Base-by-base conservation (phyloP, 2,113 vertebrate genomes). In the Phrynocephalus versicolor region DNA sequence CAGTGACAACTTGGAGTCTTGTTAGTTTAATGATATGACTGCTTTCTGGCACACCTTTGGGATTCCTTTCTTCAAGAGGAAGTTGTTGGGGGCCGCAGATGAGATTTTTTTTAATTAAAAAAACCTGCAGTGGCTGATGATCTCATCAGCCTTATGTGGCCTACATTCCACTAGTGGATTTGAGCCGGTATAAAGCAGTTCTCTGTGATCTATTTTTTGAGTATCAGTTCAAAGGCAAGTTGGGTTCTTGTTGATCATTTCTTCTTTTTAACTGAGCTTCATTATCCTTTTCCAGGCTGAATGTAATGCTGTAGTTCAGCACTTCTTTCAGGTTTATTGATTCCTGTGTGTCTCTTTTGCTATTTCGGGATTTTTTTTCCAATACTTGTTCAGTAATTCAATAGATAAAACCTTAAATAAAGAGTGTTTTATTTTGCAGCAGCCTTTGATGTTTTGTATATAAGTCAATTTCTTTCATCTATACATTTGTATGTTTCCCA, bases 391-490 rank as follows among this genome's bases (percentile, higher is more conserved):
- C 30, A 64, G 2, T 70, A 73, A 78, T 82, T 85, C 62, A 55
- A 2, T 1, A 76, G 30, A 75, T 51, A 57, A 90, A 84, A 85
- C 86, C 57, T 30, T 58, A 76, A 83, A n/a, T 7, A 57, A 58
- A 67, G 65, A 73, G 79, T 13, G 14, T 8, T 78, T 81, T 84
- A 55, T 64, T 84, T 84, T 85, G 1, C 3, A 19, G 14, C 67
- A 15, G 45, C 25, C 76, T 73, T 80, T 88, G 19, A 83, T 18
- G 6, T 84, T 89, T 76, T 81, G 23, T 69, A 2, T 74, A 69
- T n/a, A 87, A 84, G 65, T 14, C 25, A 57, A 1, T 89, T 88
- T 65, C 3, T 86, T 87, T 83, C 2, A 87, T 71, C 15, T 87
- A 51, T 13, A 51, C 23, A 6, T 69, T 64, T 82, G 7, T 23